Conservation (phyloP, 1,140 invertebrate species). For the Cephus cinctus region DNA sequence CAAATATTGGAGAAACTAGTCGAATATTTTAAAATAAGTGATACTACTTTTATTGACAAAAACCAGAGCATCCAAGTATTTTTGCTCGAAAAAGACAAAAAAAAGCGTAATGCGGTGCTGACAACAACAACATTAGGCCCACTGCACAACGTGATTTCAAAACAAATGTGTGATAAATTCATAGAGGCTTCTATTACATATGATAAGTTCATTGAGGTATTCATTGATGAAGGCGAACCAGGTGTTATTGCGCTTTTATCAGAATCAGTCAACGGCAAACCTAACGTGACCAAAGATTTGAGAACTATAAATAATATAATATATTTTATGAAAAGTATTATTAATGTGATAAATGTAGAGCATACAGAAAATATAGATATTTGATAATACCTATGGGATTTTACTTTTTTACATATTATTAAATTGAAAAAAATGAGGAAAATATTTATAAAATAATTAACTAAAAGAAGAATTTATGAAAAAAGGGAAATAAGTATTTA, state of each 20-base stretch:
- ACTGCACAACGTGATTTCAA: constrained; percentile 4
- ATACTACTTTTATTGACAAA: constrained; percentile 5
- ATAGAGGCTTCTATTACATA: constrained; percentile 2
- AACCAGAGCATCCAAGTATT: background rate
- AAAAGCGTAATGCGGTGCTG: constrained; percentile 2
- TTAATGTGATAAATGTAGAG: background rate
- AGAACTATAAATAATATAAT: constrained; percentile 1
- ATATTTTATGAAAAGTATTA: background rate
- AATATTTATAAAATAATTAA: no score
- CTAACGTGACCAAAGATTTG: constrained; percentile 1
- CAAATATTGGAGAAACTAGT: constrained; percentile 13
- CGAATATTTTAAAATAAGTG: constrained; percentile 9
- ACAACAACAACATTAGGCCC: constrained; percentile 7
- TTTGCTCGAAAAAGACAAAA: constrained; percentile 1
- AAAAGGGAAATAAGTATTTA: no score
- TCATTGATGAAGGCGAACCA: constrained; percentile 1
- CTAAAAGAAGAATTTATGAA: no score
- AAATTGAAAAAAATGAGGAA: no score
- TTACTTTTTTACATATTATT: no score
- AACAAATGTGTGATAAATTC: constrained; percentile 2
- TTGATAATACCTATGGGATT: no score
- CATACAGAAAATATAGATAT: background rate
- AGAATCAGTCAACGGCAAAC: constrained; percentile 5
- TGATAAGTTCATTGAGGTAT: constrained; percentile 5
- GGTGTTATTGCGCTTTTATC: constrained; percentile 2